Evolutionary conservation across 1,140 invertebrate species (phyloP).

Genomic region (Bombus cullumanus): DNA sequence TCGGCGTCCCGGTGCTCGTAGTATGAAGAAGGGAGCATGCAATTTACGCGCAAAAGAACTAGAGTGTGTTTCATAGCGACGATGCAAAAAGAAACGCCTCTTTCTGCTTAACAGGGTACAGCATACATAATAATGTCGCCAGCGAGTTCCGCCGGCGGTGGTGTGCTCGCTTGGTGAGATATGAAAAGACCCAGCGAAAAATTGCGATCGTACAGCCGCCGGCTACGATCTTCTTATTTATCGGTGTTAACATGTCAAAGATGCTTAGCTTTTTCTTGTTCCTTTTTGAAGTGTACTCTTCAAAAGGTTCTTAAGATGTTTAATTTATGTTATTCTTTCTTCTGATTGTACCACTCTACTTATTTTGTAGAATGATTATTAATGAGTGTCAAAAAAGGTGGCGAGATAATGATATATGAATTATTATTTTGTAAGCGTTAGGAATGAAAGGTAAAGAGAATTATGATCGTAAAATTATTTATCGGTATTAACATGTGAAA

Average conservation of each 20-base stretch:
- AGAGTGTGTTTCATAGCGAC: conserved; percentile 61
- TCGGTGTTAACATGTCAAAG: conserved; percentile 50
- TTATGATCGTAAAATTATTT: too few species aligned
- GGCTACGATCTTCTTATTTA: conserved; percentile 45
- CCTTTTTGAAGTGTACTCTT: neutral
- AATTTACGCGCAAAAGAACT: conserved; percentile 72
- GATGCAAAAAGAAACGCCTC: conserved; percentile 44
- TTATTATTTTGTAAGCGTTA: too few species aligned
- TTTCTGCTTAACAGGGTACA: conserved; percentile 45
- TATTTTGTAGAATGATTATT: conserved; percentile 25
- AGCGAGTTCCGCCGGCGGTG: neutral
- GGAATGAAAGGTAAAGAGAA: too few species aligned
- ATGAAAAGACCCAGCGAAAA: conserved; percentile 41
- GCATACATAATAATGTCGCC: conserved; percentile 58
- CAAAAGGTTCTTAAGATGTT: neutral
- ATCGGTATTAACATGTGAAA: too few species aligned
- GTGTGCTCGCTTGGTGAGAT: conserved; percentile 21
- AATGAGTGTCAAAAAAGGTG: neutral
- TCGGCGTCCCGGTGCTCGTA: neutral
- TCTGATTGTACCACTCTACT: neutral
- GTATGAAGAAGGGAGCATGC: conserved; percentile 59
- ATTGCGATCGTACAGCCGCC: conserved; percentile 18
- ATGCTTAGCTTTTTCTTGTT: conserved; percentile 8
- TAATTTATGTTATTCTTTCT: neutral
- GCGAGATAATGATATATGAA: too few species aligned